Conservation (phyloP, 2,888 invertebrate species). For the Lissocephala sabroskyi region DNA sequence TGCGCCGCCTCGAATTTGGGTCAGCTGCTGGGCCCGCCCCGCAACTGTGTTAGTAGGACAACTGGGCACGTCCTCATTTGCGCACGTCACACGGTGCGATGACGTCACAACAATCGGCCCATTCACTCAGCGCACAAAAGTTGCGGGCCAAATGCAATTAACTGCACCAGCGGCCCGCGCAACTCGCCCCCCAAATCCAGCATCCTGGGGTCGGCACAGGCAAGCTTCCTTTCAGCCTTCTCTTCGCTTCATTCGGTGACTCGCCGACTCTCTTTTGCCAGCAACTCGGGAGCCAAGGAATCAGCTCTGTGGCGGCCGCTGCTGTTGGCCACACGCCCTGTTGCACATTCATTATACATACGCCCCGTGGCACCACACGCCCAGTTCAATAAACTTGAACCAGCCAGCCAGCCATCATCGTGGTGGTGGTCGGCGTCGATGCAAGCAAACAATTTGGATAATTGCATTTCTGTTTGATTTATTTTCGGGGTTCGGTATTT, state of each 20-base stretch:
- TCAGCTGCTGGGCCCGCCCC: conserved; percentile 28
- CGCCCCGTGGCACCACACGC: no score
- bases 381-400: no score
- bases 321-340: conserved; percentile 34
- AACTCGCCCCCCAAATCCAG: no score
- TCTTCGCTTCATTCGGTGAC: background rate
- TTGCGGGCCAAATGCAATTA: conserved; percentile 34
- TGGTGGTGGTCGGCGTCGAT: no score
- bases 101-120: conserved; percentile 44
- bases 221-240: background rate
- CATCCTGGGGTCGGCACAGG: background rate
- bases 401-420: no score
- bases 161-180: conserved; percentile 19
- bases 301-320: background rate
- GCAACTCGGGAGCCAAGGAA: no score
- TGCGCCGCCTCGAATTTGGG: conserved; percentile 44
- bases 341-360: conserved; percentile 30
- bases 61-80: conserved; percentile 9
- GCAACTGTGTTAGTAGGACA: conserved; percentile 44
- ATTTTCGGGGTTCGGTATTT: conserved; percentile 10
- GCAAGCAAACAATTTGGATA: conserved; percentile 30
- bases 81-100: conserved; percentile 38
- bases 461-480: conserved; percentile 32
- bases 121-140: background rate
- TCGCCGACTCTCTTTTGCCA: conserved; percentile 14